Evolutionary conservation across 1,140 invertebrate genomes (phyloP), one percentile per base, ranked within the genome.

Genomic region (Asobara japonica): DNA sequence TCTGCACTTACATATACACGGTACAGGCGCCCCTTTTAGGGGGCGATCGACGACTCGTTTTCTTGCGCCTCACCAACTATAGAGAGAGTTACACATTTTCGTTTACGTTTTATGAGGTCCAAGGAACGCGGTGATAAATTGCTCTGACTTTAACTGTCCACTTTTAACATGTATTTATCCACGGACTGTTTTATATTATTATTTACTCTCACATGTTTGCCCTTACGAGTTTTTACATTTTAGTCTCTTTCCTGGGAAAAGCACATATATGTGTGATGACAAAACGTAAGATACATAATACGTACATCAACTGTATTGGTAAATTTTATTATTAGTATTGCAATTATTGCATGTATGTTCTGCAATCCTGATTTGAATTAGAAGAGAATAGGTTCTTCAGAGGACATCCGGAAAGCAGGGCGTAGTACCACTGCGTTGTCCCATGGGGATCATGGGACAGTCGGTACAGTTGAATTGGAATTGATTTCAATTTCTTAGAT

Each of bases 21-120:
- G 76, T 77, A 81, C 78, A 83, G 82, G 82, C 80, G 80, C 81
- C 83, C 65, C 79, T 82, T 84, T 82, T 80, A 82, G 78, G 79
- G 74, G 73, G 79, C 80, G 79, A 71, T 67, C 25, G 25, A 62
- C 36, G 78, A 78, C 75, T 76, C 73, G 76, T 78, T 73, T 80
- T 80, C 81, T 76, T 74, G 79, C 79, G 82, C 82, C 77, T 83
- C 80, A 77, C 48, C 77, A 76, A 72, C 78, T 81, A 82, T 76
- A 45, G 13, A 71, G 48, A 61, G 25, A 65, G 76, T 72, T 62
- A 61, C 36, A 65, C 13, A 45, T 31, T 45, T 25, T 10, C 22
- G 45, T 45, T 73, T 71, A 76, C 69, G 61, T 73, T 56, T 62
- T 62, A 31, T 62, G 65, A 38, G 66, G 25, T 69, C 29, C 60